These are phyloP conservation scores for Euphonia xanthogaster DNA, from an alignment of 2,797 vertebrate genomes.

Conservation along the genomic window DNA sequence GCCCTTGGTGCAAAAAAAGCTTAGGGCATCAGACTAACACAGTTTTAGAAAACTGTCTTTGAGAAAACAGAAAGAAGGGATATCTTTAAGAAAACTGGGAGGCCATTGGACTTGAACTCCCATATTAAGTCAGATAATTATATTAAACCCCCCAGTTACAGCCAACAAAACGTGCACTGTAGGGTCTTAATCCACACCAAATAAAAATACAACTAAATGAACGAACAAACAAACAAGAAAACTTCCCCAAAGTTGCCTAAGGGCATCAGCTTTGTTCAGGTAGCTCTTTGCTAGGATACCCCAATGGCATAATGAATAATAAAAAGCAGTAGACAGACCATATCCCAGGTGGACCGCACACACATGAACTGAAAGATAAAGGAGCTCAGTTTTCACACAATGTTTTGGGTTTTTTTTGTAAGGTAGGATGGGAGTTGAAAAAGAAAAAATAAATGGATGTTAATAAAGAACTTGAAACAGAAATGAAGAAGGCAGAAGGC, in stretches of 20 bases:
- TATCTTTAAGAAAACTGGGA: background rate
- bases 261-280: conserved; percentile 38
- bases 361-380: conserved; percentile 1
- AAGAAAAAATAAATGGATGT: background rate
- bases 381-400: background rate
- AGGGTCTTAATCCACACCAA: background rate
- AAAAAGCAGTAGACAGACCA: background rate
- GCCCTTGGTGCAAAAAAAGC: conserved; percentile 64
- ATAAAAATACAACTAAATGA: background rate
- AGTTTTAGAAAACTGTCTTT: conserved; percentile 28
- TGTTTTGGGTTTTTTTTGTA: background rate
- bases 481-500: background rate
- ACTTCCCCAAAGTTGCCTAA: conserved; percentile 23
- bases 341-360: background rate
- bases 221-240: conserved; percentile 15
- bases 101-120: background rate
- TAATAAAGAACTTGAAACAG: background rate
- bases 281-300: background rate
- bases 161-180: background rate
- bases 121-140: background rate
- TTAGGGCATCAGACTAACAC: conserved; percentile 17
- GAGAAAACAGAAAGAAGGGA: background rate
- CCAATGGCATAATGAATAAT: conserved; percentile 31
- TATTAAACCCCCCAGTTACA: background rate
- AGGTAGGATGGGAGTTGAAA: background rate